Conservation (phyloP, 2,113 vertebrate genomes). For the Sinosuthora webbiana region DNA sequence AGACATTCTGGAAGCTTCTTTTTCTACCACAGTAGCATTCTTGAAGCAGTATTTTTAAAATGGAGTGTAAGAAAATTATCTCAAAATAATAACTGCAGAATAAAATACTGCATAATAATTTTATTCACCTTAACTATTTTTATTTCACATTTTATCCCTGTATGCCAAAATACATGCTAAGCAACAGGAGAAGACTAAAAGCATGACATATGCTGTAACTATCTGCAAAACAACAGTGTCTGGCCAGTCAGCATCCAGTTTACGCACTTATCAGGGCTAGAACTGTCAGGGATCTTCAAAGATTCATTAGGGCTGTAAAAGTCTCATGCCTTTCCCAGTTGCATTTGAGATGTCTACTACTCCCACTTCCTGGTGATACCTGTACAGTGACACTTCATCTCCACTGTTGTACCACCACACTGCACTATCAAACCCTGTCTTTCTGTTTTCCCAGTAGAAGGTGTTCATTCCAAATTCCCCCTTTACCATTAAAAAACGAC, state of each 20-base stretch:
- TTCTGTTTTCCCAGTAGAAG: neutral
- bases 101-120: neutral
- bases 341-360: neutral
- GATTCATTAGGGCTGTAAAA: neutral
- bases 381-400: neutral
- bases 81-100: neutral
- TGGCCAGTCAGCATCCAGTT: neutral
- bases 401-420: accelerated
- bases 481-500: neutral
- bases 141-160: neutral
- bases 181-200: neutral
- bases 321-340: neutral
- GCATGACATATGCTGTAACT: neutral
- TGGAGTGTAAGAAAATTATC: neutral
- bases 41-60: neutral
- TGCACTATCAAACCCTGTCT: neutral
- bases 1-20: neutral
- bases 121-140: neutral
- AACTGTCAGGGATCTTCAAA: neutral
- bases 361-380: neutral
- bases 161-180: neutral
- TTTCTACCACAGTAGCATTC: too few species aligned
- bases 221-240: neutral
- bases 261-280: neutral
- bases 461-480: neutral